Evolutionary conservation across 30 jellyfish, hydroid and myxozoan genomes (phyloP).

Genomic region (Hydractinia echinata): DNA sequence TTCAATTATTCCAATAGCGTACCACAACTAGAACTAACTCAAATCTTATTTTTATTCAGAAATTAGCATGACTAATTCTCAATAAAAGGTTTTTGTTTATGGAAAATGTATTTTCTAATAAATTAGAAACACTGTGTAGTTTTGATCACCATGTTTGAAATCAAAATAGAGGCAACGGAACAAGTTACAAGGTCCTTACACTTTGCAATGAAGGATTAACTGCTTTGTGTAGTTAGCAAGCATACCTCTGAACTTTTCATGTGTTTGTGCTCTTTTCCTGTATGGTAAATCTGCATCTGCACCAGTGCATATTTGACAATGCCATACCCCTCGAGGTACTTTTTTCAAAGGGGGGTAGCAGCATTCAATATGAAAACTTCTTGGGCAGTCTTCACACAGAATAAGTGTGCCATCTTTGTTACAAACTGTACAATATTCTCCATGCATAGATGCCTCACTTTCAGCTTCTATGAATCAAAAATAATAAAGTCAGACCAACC

Average conservation of each 20-base stretch:
- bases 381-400: conserved; percentile 83
- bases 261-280: conserved; percentile 64
- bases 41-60: too few relatives aligned
- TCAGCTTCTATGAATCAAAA: conserved; percentile 26
- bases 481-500: not conserved
- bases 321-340: conserved; percentile 86
- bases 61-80: too few relatives aligned
- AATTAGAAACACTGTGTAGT: too few relatives aligned
- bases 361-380: conserved; percentile 70
- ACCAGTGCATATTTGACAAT: conserved; percentile 88
- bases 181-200: too few relatives aligned
- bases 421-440: conserved; percentile 81
- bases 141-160: too few relatives aligned
- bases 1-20: too few relatives aligned
- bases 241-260: conserved; percentile 60
- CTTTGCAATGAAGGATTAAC: not conserved
- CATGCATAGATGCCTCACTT: conserved; percentile 53
- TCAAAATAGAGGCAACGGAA: too few relatives aligned
- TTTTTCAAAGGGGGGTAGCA: conserved; percentile 84
- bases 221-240: not conserved
- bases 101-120: too few relatives aligned
- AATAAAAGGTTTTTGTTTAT: too few relatives aligned
- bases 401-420: conserved; percentile 67
- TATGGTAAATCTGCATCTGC: conserved; percentile 79
- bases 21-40: too few relatives aligned